A percentile compares a stretch with the other conserved stretches of the same genome.
These are phyloP conservation scores for Gulo gulo DNA, from an alignment of 2,113 vertebrate genomes.

Conservation along the genomic window DNA sequence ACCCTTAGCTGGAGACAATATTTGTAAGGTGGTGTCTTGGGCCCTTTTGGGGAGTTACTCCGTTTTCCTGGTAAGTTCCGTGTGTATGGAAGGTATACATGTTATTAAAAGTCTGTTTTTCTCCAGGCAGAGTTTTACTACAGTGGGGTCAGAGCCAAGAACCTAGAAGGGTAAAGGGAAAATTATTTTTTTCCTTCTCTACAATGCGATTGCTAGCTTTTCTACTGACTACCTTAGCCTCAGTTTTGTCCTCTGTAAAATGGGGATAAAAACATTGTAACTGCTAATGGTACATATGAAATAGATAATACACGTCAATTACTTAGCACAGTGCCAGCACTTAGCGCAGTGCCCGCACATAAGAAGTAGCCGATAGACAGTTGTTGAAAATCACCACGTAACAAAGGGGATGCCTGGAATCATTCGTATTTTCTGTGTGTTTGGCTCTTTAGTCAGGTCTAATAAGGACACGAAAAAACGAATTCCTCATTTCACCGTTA, in stretches of 20 bases:
- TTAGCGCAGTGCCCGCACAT: background rate
- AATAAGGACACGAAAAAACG: slow-evolving; percentile 90
- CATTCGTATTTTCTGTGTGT: slow-evolving; percentile 49
- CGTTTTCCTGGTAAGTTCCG: background rate
- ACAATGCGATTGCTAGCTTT: background rate
- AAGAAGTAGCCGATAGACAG: background rate
- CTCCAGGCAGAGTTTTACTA: background rate
- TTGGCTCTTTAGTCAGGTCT: slow-evolving; percentile 91
- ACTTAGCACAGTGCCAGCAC: background rate
- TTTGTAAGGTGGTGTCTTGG: background rate
- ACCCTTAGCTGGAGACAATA: background rate
- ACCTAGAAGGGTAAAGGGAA: background rate
- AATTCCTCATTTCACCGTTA: slow-evolving; percentile 94
- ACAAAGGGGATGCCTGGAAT: background rate
- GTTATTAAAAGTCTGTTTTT: background rate
- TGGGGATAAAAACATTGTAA: too few species aligned
- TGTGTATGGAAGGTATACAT: background rate
- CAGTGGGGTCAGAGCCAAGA: background rate
- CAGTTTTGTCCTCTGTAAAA: background rate
- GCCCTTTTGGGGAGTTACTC: background rate
- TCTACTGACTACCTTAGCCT: background rate
- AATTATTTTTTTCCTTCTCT: background rate
- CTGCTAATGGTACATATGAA: background rate
- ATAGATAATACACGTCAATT: too few species aligned
- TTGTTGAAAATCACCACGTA: background rate